Percentiles rank a stretch among this genome's conserved stretches.
These are phyloP conservation scores for Sebastes cheni DNA, from an alignment of 2,797 vertebrate species.

Conservation along the genomic window DNA sequence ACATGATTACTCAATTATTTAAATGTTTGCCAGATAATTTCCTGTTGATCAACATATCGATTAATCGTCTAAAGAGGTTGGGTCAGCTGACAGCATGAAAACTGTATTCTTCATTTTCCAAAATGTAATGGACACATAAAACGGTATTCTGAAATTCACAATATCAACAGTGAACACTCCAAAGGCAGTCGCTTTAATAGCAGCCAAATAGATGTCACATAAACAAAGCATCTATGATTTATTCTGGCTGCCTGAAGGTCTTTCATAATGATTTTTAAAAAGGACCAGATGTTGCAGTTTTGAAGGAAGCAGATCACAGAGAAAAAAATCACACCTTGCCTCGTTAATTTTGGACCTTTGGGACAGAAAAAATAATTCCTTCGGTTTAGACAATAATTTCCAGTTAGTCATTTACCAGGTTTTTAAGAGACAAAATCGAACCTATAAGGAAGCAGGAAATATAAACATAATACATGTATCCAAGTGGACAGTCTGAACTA, in stretches of 20 bases:
- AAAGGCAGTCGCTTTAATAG: background rate
- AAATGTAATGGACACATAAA: background rate
- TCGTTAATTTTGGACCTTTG: background rate
- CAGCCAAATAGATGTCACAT: background rate
- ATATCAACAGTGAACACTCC: background rate
- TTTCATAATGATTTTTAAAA: slow-evolving; percentile 18
- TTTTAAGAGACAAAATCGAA: background rate
- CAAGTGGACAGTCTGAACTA: background rate
- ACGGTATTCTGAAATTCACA: background rate
- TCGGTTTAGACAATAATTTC: background rate
- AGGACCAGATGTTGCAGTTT: background rate
- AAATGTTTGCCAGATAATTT: background rate
- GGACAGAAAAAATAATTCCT: background rate
- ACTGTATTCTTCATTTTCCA: background rate
- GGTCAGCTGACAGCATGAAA: background rate
- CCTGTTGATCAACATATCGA: background rate
- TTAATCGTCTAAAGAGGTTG: background rate
- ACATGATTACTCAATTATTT: background rate
- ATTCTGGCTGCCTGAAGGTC: background rate
- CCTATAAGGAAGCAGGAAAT: background rate
- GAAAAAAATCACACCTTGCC: background rate
- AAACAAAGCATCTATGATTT: background rate
- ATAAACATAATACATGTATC: background rate
- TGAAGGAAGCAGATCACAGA: background rate
- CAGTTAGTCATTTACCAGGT: slow-evolving; percentile 1